Conservation (phyloP, 2,113 vertebrate genomes). For the Colossoma macropomum region DNA sequence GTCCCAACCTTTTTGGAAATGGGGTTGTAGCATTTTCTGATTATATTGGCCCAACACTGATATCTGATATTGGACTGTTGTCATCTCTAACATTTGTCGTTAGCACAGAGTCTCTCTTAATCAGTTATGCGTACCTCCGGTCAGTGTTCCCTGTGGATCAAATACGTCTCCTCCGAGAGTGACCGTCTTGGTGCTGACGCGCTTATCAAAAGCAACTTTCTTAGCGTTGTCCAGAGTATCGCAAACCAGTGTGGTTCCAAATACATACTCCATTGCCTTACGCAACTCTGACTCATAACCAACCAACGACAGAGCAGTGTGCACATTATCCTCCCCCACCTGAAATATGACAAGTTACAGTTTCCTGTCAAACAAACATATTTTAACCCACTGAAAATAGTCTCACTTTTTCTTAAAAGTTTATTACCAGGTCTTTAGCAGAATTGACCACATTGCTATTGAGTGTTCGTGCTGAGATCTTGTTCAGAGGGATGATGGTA, state of each 20-base stretch:
- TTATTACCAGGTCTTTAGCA: slow-evolving; percentile 87
- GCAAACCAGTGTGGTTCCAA: slow-evolving; percentile 90
- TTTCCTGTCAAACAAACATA: background rate
- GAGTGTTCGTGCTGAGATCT: slow-evolving; percentile 87
- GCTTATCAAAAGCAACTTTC: slow-evolving; percentile 90
- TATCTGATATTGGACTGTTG: too few relatives aligned
- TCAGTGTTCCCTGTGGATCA: slow-evolving; percentile 94
- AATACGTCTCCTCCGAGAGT: slow-evolving; percentile 92
- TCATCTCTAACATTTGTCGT: too few relatives aligned
- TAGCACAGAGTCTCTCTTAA: background rate
- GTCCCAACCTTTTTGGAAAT: too few relatives aligned
- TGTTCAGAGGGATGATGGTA: slow-evolving; percentile 95
- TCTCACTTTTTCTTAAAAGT: background rate
- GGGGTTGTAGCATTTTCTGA: too few relatives aligned
- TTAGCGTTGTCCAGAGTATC: slow-evolving; percentile 90
- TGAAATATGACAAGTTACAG: slow-evolving; percentile 59
- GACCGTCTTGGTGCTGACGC: slow-evolving; percentile 89
- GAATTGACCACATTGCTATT: slow-evolving; percentile 72
- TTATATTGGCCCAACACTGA: too few relatives aligned
- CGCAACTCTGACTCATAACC: slow-evolving; percentile 85
- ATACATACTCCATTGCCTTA: slow-evolving; percentile 97
- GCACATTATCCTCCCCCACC: slow-evolving; percentile 82
- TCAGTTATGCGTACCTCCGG: slow-evolving; percentile 81
- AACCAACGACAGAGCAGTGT: slow-evolving; percentile 87
- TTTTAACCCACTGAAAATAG: background rate